Evolutionary conservation across 2,888 invertebrate genomes (phyloP).

Genomic region (Tricholauxania praeusta): DNA sequence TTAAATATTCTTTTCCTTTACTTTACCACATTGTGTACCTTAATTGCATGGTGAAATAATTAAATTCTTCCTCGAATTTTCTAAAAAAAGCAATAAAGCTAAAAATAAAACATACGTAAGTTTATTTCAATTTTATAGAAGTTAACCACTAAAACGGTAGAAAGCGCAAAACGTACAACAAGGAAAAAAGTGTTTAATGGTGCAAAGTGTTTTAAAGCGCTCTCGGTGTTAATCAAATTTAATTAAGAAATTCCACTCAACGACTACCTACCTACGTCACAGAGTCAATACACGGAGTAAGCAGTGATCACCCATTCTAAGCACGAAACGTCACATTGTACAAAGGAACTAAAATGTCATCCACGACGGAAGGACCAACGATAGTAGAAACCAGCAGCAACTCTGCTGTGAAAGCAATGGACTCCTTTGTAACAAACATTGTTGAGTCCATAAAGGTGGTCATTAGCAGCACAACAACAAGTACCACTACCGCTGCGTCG

Average conservation of each 20-base stretch:
- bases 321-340: background rate
- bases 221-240: conserved; percentile 54
- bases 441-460: conserved; percentile 50
- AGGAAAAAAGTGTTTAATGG: conserved; percentile 28
- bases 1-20: too few relatives aligned
- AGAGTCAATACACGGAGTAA: too few relatives aligned
- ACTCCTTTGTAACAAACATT: conserved; percentile 35
- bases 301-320: too few relatives aligned
- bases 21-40: too few relatives aligned
- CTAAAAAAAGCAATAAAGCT: too few relatives aligned
- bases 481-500: conserved; percentile 30
- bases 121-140: too few relatives aligned
- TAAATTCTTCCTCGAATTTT: too few relatives aligned
- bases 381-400: background rate
- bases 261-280: too few relatives aligned
- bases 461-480: conserved; percentile 54
- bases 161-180: background rate
- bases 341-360: conserved; percentile 50
- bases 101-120: too few relatives aligned
- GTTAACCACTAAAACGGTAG: too few relatives aligned
- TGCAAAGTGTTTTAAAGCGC: background rate
- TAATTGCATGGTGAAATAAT: too few relatives aligned
- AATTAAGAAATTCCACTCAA: conserved; percentile 35
- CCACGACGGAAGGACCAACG: conserved; percentile 40
- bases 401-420: conserved; percentile 41